Evolutionary conservation across 2,797 vertebrate genomes (phyloP).

Genomic region (Pantherophis alleghaniensis): DNA sequence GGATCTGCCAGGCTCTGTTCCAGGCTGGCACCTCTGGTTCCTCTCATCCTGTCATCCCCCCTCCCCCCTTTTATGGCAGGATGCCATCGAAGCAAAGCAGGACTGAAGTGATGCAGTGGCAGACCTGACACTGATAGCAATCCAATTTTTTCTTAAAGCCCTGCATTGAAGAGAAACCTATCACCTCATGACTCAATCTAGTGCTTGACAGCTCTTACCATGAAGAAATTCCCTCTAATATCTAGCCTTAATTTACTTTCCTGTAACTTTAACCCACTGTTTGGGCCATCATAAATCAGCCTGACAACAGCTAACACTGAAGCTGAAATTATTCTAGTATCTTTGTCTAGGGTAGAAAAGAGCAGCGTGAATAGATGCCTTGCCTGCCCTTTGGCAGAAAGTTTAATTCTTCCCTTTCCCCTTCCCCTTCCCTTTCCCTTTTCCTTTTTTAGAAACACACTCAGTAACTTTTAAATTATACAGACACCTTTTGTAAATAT

Average conservation of each 20-base stretch:
- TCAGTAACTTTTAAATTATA: background rate
- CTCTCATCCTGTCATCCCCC: background rate
- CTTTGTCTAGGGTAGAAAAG: conserved; percentile 54
- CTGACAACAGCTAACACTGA: conserved; percentile 43
- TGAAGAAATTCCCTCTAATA: background rate
- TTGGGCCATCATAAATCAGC: conserved; percentile 46
- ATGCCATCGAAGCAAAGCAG: background rate
- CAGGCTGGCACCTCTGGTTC: background rate
- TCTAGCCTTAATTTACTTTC: background rate
- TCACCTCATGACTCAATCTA: background rate
- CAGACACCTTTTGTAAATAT: background rate
- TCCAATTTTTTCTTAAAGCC: background rate
- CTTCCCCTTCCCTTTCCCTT: accelerated
- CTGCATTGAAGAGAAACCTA: background rate
- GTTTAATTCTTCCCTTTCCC: background rate
- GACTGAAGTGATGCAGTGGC: background rate
- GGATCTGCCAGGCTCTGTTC: background rate
- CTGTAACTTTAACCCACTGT: background rate
- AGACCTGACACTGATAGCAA: background rate
- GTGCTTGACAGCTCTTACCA: background rate
- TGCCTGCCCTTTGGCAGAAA: conserved; percentile 44
- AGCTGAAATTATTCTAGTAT: conserved; percentile 54
- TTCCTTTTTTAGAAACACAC: conserved; percentile 11
- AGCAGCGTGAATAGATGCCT: conserved; percentile 49
- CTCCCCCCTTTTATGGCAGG: background rate